phyloP scores from a whole-genome alignment of 2,888 invertebrate genomes.

The Adelognathus sp. region DNA sequence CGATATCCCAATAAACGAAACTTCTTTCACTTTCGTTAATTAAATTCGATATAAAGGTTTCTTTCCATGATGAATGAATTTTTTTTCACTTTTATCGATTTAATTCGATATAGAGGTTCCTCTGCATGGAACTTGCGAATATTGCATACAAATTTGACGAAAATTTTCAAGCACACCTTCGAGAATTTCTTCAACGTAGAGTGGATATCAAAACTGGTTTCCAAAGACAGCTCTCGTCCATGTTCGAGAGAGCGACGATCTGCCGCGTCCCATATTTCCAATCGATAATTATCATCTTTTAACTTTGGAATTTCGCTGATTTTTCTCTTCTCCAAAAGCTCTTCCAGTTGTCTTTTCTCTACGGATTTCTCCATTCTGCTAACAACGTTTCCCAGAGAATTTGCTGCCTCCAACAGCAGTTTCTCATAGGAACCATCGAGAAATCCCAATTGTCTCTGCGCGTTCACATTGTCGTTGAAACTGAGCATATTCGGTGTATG shows the following conservation, averaged over 20 bases:
- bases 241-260: constrained; percentile 3
- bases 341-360: constrained; percentile 9
- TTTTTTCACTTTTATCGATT: no score
- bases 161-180: not conserved
- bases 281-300: not conserved
- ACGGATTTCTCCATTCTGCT: constrained; percentile 27
- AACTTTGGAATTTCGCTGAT: not conserved
- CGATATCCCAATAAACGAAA: no score
- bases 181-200: not conserved
- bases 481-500: not conserved
- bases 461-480: not conserved
- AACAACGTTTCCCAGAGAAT: constrained; percentile 27
- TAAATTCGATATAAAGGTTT: no score
- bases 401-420: constrained; percentile 24
- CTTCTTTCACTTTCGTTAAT: no score
- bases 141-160: not conserved
- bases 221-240: not conserved
- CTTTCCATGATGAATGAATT: no score
- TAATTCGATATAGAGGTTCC: no score
- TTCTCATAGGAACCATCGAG: constrained; percentile 26
- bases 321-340: constrained; percentile 14
- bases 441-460: constrained; percentile 28
- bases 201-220: constrained; percentile 23
- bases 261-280: constrained; percentile 30
- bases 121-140: no score